Base-by-base conservation (phyloP, 2,888 invertebrate species). In the Drosophila rellima region DNA sequence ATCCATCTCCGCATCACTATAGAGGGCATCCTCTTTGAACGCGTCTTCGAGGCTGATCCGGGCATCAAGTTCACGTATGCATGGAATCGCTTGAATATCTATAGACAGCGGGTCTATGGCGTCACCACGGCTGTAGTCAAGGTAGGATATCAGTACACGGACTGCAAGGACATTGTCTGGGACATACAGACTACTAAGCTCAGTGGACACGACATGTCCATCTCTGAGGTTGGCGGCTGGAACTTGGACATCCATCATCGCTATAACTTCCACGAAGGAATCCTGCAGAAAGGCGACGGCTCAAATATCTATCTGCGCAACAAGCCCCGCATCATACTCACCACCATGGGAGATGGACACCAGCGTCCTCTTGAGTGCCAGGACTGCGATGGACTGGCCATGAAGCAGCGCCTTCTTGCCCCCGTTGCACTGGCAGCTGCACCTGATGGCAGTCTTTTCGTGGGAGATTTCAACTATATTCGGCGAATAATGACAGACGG, bases 191-290 rank as follows among this genome's bases (percentile, higher is more conserved):
- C 98, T 0, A 98, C 98, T 0, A 98, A 98, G 82, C 93, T 99
- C 47, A 97, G 97, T 86, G 99, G 99, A 0, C 98, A 98, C 90
- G 98, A 98, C 90, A 97, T 99, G 96, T 97, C 97, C 68, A 98
- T 98, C 51, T 98, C 98, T 0, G 98, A 98, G 93, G 97, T 98
- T 39, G 99, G 98, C 0, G 98, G 98, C 13, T 99, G 99, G 99
- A 98, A 99, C 92, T 94, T 99, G 80, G 98, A 99, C 92, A 98
- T 99, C 74, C 99, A 99, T 93, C 99, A 99, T 91, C 95, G 98
- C 82, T 98, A 99, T 92, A 99, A 99, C 92, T 98, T 98, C 94
- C 98, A 99, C 90, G 98, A 99, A 94, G 99, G 98, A 31, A 98
- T 99, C 70, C 94, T 99, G 0, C 98, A 99, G 93, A 98, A 98